Evolutionary conservation across 2,113 vertebrate species (phyloP), one percentile per base, ranked within the genome.

Genomic region (Mus spicilegus): DNA sequence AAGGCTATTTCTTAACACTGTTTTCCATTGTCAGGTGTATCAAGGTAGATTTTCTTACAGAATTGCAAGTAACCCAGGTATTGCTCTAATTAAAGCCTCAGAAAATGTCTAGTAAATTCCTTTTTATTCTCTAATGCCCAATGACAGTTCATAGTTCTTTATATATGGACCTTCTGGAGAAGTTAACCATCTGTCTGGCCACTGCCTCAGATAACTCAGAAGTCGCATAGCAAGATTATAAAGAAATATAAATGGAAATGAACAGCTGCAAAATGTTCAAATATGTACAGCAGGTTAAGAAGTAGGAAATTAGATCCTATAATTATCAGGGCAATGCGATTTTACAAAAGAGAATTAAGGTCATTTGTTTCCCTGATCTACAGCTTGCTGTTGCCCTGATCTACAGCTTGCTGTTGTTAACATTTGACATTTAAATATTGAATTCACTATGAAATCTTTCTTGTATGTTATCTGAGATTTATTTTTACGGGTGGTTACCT

Each of bases 241-340:
- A 42, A 65, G 61, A 51, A 7, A 93, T 94, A 91, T 56, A 95
- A 94, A 61, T 87, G 30, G 51, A 97, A 97, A 90, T 51, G 39
- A 95, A 89, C 81, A 93, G 67, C 86, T 93, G 61, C 20, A 89
- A 88, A 94, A 56, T 92, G 58, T 87, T 94, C 82, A 78, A 8
- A 70, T 70, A 70, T 56, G 69, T 84, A 51, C 54, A 75, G 17
- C 58, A 75, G 67, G 90, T 87, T 84, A 96, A 93, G 63, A 91
- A 91, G 72, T 70, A 76, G 73, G 17, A 93, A 77, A 96, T 97
- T 86, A 89, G 58, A 94, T 89, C 56, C 69, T 89, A 3, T 89
- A 94, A 95, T 94, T 95, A 95, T 24, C 70, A 93, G 36, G 36
- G 85, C 77, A 90, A 90, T 92, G 46, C 90, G 81, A 22, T 91